phyloP scores from a whole-genome alignment of 2,797 vertebrate genomes.

The Enteromius argenteus region DNA sequence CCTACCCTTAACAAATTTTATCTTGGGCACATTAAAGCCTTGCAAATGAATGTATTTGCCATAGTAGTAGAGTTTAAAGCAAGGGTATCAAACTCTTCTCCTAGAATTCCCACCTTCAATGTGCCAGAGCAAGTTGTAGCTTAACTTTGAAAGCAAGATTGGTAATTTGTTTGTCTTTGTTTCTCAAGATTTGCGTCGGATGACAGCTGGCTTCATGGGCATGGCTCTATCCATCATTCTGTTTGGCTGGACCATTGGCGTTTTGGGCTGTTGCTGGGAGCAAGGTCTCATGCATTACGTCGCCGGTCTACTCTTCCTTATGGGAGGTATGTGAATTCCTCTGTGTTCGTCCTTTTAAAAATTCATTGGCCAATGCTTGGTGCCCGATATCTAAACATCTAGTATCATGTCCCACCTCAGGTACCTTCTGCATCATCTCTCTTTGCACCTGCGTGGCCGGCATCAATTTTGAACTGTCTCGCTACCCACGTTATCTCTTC shows the following conservation, averaged over 20 bases:
- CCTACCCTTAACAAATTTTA: background rate
- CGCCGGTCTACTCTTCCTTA: conserved; percentile 89
- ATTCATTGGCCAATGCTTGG: background rate
- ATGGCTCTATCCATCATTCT: conserved; percentile 91
- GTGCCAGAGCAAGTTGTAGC: background rate
- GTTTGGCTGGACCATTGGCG: conserved; percentile 88
- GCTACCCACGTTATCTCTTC: conserved; percentile 87
- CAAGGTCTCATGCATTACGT: conserved; percentile 92
- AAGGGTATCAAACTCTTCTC: background rate
- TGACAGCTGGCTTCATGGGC: conserved; percentile 91
- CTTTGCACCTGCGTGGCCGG: conserved; percentile 90
- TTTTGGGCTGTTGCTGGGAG: conserved; percentile 90
- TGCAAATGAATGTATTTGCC: background rate
- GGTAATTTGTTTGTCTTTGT: conserved; percentile 5
- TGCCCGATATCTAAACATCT: background rate
- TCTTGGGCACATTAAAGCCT: background rate
- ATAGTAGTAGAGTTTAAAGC: background rate
- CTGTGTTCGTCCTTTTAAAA: background rate
- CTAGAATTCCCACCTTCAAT: background rate
- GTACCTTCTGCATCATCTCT: conserved; percentile 92
- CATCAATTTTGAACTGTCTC: conserved; percentile 91
- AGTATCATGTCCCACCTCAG: conserved; percentile 61
- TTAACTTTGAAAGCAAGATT: background rate
- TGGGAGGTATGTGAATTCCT: conserved; percentile 81
- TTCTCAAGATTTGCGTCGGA: conserved; percentile 84